A percentile compares a stretch with the other conserved stretches of the same genome.
Evolutionary conservation across 2,888 invertebrate genomes (phyloP).

Genomic region (Hermaeophaga mercurialis): DNA sequence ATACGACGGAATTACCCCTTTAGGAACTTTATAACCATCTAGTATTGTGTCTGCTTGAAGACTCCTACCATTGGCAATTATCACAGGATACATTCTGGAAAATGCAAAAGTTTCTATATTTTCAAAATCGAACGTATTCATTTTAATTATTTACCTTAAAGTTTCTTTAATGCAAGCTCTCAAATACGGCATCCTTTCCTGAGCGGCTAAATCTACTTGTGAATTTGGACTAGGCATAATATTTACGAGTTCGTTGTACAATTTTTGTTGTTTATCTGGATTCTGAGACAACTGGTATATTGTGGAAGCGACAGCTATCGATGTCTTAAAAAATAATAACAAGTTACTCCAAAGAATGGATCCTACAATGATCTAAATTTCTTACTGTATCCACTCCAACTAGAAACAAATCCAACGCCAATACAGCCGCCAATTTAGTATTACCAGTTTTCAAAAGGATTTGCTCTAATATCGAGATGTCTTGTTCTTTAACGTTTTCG

Average conservation of each 20-base stretch:
- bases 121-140: no score
- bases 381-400: slow-evolving; percentile 80
- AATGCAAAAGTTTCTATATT: no score
- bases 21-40: slow-evolving; percentile 78
- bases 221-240: slow-evolving; percentile 63
- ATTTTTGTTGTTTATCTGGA: slow-evolving; percentile 67
- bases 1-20: slow-evolving; percentile 81
- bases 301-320: slow-evolving; percentile 75
- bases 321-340: slow-evolving; percentile 60
- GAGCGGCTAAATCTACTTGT: slow-evolving; percentile 63
- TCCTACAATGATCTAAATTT: slow-evolving; percentile 4
- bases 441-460: slow-evolving; percentile 64
- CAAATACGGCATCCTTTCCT: slow-evolving; percentile 72
- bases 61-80: slow-evolving; percentile 79
- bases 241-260: slow-evolving; percentile 67
- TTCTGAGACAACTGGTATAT: slow-evolving; percentile 77
- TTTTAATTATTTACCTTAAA: slow-evolving; percentile 65
- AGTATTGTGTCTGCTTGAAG: slow-evolving; percentile 76
- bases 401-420: slow-evolving; percentile 76
- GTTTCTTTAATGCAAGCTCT: slow-evolving; percentile 81
- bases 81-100: slow-evolving; percentile 78
- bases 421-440: slow-evolving; percentile 68
- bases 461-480: slow-evolving; percentile 64
- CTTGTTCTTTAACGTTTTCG: slow-evolving; percentile 53
- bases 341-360: no score